Percentiles rank a stretch among this genome's conserved stretches.
Evolutionary conservation across 1,140 invertebrate species (phyloP).

Genomic region (Bombyx mandarina): DNA sequence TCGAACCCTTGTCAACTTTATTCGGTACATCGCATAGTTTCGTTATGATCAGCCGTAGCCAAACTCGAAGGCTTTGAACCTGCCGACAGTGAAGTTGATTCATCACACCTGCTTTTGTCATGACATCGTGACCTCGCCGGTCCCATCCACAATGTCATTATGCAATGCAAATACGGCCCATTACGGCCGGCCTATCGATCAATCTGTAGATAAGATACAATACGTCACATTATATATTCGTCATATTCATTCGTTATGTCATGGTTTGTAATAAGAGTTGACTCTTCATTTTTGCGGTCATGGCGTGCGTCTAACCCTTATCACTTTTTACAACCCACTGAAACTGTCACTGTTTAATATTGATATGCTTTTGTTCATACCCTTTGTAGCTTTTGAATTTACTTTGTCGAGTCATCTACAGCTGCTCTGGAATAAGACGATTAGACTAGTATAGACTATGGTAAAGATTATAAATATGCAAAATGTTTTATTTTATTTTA

Average conservation of each 20-base stretch:
- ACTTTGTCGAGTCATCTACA: slow-evolving; percentile 1
- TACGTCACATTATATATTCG: not conserved
- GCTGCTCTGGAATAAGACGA: no score
- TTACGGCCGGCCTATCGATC: not conserved
- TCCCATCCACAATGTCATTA: not conserved
- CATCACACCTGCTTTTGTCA: no score
- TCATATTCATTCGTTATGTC: not conserved
- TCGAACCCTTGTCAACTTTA: slow-evolving; percentile 37
- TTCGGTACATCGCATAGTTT: slow-evolving; percentile 16
- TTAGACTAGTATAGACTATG: no score
- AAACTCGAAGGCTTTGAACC: no score
- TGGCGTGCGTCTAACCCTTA: slow-evolving; percentile 31
- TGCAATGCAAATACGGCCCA: not conserved
- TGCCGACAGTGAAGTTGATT: no score
- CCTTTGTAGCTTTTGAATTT: not conserved
- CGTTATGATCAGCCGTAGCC: not conserved
- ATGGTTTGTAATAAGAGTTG: slow-evolving; percentile 15
- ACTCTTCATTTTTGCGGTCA: slow-evolving; percentile 19
- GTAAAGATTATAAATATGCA: no score
- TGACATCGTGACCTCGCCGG: not conserved
- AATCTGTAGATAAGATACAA: not conserved
- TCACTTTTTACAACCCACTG: slow-evolving; percentile 27
- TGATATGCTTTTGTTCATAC: slow-evolving; percentile 9
- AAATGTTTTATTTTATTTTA: no score
- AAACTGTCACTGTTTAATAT: slow-evolving; percentile 18